Evolutionary conservation across 2,113 vertebrate species (phyloP), one percentile per base, ranked within the genome.

Genomic region (Bambusicola thoracicus): DNA sequence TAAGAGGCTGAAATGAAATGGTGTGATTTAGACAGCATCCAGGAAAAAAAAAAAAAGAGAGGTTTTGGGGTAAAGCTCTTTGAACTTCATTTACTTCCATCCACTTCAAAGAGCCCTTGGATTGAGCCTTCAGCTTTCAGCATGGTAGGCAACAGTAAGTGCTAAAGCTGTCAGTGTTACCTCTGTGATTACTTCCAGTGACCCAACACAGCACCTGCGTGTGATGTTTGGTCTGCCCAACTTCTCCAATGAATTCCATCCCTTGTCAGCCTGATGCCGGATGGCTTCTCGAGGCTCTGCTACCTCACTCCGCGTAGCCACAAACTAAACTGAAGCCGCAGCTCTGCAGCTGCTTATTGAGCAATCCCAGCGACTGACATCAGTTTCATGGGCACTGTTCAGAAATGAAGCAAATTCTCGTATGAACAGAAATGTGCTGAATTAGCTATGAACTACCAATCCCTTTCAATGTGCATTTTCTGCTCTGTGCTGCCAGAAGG

Each of bases 201-300:
- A 14, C 59, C 80, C 29, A 78, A 53, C 25, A 67, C 8, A 40
- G 27, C 36, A 85, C 16, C 69, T 63, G 22, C 11, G 10, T 34
- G 49, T 1, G 2, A 43, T 30, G 32, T 73, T 76, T 49, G 6
- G 14, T 38, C 44, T 82, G 43, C 29, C 56, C 36, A 53, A 69
- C 25, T 80, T 85, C 40, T 85, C n/a, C 66, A 92, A 67, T 56
- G 74, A 85, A 77, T 94, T 91, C 80, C 63, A 89, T 38, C 34
- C 89, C 59, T 70, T 92, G 94, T 62, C 55, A 59, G 4, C 13
- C 41, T 62, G 75, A 73, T 72, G 76, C 29, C 49, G 8, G 55
- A 40, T 22, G 75, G 85, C 92, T 91, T 92, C 93, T 96, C 91
- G 93, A 24, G 79, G 87, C 91, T 80, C 95, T 92, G 59, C 84